Evolutionary conservation across 2,113 vertebrate species (phyloP).

Genomic region (Terrapene triunguis): DNA sequence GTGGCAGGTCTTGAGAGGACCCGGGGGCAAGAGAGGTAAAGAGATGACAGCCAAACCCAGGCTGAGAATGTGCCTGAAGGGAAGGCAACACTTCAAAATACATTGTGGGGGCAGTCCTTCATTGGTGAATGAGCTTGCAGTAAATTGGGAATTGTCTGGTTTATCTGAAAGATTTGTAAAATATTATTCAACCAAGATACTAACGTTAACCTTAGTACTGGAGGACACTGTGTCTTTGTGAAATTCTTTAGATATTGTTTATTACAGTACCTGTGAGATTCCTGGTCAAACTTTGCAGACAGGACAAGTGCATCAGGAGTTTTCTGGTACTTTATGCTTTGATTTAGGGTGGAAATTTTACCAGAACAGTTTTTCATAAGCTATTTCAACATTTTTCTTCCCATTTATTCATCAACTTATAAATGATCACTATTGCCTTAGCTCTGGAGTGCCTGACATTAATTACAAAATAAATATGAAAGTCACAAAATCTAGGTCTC

Average conservation of each 20-base stretch:
- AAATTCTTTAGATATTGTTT: background rate
- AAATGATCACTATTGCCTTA: background rate
- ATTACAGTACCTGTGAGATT: background rate
- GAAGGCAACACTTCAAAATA: background rate
- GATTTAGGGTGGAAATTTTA: background rate
- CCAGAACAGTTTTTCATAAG: constrained; percentile 22
- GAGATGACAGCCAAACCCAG: background rate
- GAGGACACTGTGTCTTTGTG: background rate
- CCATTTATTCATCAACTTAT: background rate
- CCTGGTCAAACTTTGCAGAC: background rate
- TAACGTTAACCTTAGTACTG: constrained; percentile 4
- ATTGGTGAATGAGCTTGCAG: background rate
- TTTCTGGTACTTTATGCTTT: constrained; percentile 32
- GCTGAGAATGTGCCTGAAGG: background rate
- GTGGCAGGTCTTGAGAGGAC: background rate
- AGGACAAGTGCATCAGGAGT: background rate
- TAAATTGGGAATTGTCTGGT: background rate
- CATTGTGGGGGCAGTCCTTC: background rate
- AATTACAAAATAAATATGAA: background rate
- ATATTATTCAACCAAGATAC: background rate
- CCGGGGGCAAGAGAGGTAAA: background rate
- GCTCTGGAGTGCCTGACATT: background rate
- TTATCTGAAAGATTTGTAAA: constrained; percentile 10
- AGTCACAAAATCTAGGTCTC: background rate
- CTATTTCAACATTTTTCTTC: constrained; percentile 4